Conservation (phyloP, 2,888 invertebrate genomes). For the Graphium colonna region DNA sequence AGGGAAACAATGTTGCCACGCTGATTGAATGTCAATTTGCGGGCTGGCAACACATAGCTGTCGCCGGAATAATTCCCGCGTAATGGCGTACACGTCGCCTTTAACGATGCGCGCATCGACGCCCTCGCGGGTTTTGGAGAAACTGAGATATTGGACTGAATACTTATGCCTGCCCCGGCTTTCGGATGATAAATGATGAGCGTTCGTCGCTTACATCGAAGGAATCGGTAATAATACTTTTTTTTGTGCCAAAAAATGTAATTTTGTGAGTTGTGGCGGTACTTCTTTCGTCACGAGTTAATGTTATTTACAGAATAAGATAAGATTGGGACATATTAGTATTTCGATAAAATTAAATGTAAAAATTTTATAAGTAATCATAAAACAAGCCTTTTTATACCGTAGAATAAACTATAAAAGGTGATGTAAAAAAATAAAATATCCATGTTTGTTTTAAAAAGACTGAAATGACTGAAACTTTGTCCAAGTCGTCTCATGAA, state of each 20-base stretch:
- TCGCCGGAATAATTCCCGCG: slow-evolving; percentile 45
- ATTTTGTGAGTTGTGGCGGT: no score
- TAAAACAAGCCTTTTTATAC: no score
- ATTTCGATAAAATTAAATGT: no score
- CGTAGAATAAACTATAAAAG: no score
- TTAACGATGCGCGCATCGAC: slow-evolving; percentile 63
- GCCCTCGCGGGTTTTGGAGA: slow-evolving; percentile 26
- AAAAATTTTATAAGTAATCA: no score
- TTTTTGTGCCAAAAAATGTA: background rate
- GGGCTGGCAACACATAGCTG: slow-evolving; percentile 42
- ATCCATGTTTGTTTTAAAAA: no score
- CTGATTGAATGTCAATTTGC: slow-evolving; percentile 79
- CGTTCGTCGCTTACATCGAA: background rate
- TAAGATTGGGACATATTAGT: no score
- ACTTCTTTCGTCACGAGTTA: no score
- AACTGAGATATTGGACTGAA: slow-evolving; percentile 20
- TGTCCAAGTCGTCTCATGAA: no score
- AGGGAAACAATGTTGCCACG: slow-evolving; percentile 76
- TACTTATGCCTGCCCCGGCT: slow-evolving; percentile 19
- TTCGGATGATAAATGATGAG: slow-evolving; percentile 15
- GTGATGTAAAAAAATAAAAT: no score
- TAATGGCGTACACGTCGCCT: slow-evolving; percentile 63
- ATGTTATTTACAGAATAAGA: no score
- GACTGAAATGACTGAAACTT: no score
- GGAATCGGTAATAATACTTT: background rate